These are phyloP conservation scores for Gadus macrocephalus DNA, from an alignment of 2,113 vertebrate species.

Conservation along the genomic window DNA sequence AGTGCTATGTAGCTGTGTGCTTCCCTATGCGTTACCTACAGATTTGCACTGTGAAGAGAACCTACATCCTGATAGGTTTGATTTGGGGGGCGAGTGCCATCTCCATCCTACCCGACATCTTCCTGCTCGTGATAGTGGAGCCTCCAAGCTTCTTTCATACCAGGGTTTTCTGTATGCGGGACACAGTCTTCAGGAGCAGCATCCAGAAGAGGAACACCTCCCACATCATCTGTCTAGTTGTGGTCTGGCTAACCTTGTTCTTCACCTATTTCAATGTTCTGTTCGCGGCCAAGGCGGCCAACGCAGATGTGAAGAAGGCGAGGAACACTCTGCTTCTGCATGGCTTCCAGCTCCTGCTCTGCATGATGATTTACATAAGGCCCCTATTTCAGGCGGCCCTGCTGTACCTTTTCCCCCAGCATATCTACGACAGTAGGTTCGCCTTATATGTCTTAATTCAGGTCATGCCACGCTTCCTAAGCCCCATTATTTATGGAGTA, in stretches of 20 bases:
- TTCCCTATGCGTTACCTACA: conserved; percentile 51
- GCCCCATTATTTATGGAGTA: conserved; percentile 63
- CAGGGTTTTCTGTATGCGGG: conserved; percentile 24
- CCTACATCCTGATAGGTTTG: conserved; percentile 45
- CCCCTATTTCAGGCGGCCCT: no score
- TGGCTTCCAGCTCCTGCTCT: no score
- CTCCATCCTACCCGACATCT: conserved; percentile 51
- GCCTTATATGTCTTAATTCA: conserved; percentile 43
- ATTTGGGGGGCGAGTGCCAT: conserved; percentile 46
- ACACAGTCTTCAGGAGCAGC: conserved; percentile 33
- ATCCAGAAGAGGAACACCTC: conserved; percentile 42
- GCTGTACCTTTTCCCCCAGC: no score
- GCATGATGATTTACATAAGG: no score
- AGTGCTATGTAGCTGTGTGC: conserved; percentile 65
- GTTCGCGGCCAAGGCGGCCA: no score
- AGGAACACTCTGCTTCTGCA: no score
- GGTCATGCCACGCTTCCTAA: conserved; percentile 59
- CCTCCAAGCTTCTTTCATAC: conserved; percentile 47
- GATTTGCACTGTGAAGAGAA: conserved; percentile 58
- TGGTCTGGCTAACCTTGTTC: no score
- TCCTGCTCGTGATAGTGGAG: conserved; percentile 51
- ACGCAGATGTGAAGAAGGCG: no score
- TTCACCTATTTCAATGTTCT: no score
- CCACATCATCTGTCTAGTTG: conserved; percentile 31
- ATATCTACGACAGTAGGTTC: conserved; percentile 15